These are phyloP conservation scores for Shinisaurus crocodilurus DNA, from an alignment of 2,113 vertebrate species.

Conservation along the genomic window DNA sequence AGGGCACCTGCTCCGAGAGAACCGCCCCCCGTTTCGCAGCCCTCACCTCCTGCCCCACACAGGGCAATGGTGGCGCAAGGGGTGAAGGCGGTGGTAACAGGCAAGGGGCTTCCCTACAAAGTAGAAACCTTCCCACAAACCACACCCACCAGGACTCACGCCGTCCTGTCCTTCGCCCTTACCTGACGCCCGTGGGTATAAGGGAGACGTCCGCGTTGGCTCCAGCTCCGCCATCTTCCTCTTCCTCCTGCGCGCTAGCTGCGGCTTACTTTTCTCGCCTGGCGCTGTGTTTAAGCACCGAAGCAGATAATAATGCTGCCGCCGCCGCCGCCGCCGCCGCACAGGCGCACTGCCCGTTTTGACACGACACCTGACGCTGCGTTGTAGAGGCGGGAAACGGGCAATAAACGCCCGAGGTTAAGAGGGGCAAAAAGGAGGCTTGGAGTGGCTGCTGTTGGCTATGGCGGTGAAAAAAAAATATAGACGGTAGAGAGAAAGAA, in stretches of 20 bases:
- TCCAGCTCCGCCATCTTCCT: slow-evolving; percentile 64
- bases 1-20: neutral
- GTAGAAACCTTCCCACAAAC: neutral
- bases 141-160: neutral
- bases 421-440: neutral
- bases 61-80: neutral
- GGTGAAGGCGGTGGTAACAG: neutral
- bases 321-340: slow-evolving; percentile 48
- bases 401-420: neutral
- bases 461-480: too few relatives aligned
- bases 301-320: neutral
- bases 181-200: slow-evolving; percentile 66
- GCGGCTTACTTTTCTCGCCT: neutral
- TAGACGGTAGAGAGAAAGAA: neutral
- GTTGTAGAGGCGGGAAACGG: neutral
- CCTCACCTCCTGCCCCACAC: neutral
- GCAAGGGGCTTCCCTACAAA: neutral
- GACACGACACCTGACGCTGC: slow-evolving; percentile 40
- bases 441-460: neutral
- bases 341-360: slow-evolving; percentile 64
- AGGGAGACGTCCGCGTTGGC: slow-evolving; percentile 51
- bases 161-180: neutral
- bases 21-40: neutral
- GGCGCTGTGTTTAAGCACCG: neutral
- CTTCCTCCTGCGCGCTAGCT: neutral